Evolutionary conservation across 2,797 vertebrate genomes (phyloP).

Genomic region (Remorina albescens): DNA sequence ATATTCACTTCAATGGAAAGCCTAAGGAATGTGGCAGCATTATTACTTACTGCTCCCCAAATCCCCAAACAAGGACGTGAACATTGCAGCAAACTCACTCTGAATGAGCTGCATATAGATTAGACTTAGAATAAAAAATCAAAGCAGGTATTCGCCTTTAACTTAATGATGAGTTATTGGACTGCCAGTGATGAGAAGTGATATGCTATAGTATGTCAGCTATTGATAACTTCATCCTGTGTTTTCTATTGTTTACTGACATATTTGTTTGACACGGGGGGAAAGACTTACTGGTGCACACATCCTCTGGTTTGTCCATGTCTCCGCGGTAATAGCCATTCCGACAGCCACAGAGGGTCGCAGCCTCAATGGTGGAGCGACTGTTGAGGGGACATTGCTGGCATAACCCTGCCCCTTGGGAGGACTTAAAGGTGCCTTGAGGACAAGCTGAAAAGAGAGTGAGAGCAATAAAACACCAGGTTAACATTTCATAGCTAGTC

Average conservation of each 20-base stretch:
- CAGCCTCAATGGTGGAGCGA: conserved; percentile 90
- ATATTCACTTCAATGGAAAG: conserved; percentile 65
- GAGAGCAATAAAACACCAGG: not conserved
- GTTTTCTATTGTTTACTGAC: conserved; percentile 3
- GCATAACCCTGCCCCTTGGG: conserved; percentile 89
- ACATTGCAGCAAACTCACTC: conserved; percentile 35
- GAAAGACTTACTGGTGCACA: conserved; percentile 90
- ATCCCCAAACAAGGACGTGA: conserved; percentile 61
- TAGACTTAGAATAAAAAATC: conserved; percentile 57
- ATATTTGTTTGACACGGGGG: conserved; percentile 10
- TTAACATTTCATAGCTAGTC: not conserved
- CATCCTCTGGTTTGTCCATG: conserved; percentile 87
- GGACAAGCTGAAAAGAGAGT: conserved; percentile 88
- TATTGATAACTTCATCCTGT: not conserved
- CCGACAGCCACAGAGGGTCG: conserved; percentile 90
- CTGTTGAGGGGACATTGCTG: conserved; percentile 91
- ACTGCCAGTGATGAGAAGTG: conserved; percentile 8
- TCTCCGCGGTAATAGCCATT: conserved; percentile 93
- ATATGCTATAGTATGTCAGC: conserved; percentile 18
- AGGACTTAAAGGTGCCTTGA: conserved; percentile 93
- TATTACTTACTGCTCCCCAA: conserved; percentile 76
- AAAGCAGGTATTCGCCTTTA: conserved; percentile 55
- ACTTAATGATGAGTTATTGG: conserved; percentile 56
- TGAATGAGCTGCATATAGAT: conserved; percentile 59
- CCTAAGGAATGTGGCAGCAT: conserved; percentile 68